Percentiles rank a stretch among this genome's conserved stretches.
These are phyloP conservation scores for Drosophila rubida DNA, from an alignment of 2,888 invertebrate genomes.

Conservation along the genomic window DNA sequence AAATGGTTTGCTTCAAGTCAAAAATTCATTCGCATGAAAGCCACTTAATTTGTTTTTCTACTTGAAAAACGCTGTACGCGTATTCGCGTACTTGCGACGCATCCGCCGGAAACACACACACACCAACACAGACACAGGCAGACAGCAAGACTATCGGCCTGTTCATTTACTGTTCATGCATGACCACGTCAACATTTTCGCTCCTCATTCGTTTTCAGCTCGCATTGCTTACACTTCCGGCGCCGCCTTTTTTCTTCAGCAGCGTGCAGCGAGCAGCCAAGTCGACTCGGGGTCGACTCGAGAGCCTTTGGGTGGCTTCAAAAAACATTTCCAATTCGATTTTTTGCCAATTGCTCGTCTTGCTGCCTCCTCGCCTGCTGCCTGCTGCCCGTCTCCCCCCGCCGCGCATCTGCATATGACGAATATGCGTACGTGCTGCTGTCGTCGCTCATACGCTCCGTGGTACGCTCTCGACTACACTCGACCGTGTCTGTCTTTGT, in stretches of 20 bases:
- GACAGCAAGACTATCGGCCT: slow-evolving; percentile 15
- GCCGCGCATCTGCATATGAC: slow-evolving; percentile 40
- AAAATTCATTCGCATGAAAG: slow-evolving; percentile 58
- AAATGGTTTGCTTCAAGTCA: slow-evolving; percentile 37
- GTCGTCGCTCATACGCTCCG: slow-evolving; percentile 63
- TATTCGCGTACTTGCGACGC: slow-evolving; percentile 58
- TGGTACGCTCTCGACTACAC: slow-evolving; percentile 18
- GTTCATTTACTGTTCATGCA: slow-evolving; percentile 69
- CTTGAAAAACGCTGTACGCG: slow-evolving; percentile 35
- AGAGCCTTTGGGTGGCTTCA: slow-evolving; percentile 36
- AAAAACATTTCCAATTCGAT: slow-evolving; percentile 65
- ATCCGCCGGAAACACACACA: slow-evolving; percentile 57
- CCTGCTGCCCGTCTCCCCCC: background rate
- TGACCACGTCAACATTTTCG: slow-evolving; percentile 65
- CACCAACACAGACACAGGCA: slow-evolving; percentile 23
- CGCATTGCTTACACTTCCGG: slow-evolving; percentile 66
- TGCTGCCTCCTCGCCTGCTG: slow-evolving; percentile 6
- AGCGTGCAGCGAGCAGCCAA: background rate
- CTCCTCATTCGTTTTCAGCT: slow-evolving; percentile 53
- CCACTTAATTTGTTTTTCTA: slow-evolving; percentile 64
- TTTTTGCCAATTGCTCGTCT: slow-evolving; percentile 59
- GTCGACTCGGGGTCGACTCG: slow-evolving; percentile 45
- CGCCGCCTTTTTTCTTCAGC: slow-evolving; percentile 41
- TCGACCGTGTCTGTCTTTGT: slow-evolving; percentile 1
- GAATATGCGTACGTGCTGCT: slow-evolving; percentile 68